Evolutionary conservation across 2,888 invertebrate species (phyloP), one percentile per base, ranked within the genome.

Genomic region (Trichopria drosophilae): DNA sequence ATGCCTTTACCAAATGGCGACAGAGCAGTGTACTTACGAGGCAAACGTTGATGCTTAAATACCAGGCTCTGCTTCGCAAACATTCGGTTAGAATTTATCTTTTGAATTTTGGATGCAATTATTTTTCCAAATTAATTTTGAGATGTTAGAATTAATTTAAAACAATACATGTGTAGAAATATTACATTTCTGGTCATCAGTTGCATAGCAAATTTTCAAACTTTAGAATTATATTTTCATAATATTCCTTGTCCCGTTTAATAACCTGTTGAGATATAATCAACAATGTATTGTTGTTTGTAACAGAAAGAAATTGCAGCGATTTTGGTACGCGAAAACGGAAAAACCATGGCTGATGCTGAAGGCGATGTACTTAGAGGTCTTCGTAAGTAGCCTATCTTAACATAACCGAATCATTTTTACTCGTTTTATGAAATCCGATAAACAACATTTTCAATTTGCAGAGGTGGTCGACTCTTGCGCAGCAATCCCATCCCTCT

Each of bases 361-460:
- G 96, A 98, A 75, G 99, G 99, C 28, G 99, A 99, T 78, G 97
- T 99, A 3, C 83, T 94, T 52, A 84, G 99, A 72, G 99, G 99
- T 53, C 83, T 99, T 53, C 99, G 94, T 94, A 81, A 87, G 91
- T 86, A 54, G 34, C 5, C 1, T 46, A 13, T 24, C 3, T 18
- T 20, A 4, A 2, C n/a, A 10, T 2, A 15, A 13, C 19, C 1
- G 13, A 24, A n/a, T 36, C 6, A 15, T 13, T 43, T 16, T 39
- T 40, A n/a, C 26, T 26, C 12, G 16, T 35, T 29, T 29, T 9
- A 13, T 29, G 47, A 42, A 9, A n/a, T n/a, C n/a, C n/a, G n/a
- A n/a, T n/a, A n/a, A n/a, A n/a, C n/a, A n/a, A n/a, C n/a, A n/a
- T n/a, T n/a, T n/a, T 23, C 6, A 39, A 41, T 43, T 50, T 44